Base-by-base conservation (phyloP, 2,113 vertebrate genomes). In the Perca schrenkii region DNA sequence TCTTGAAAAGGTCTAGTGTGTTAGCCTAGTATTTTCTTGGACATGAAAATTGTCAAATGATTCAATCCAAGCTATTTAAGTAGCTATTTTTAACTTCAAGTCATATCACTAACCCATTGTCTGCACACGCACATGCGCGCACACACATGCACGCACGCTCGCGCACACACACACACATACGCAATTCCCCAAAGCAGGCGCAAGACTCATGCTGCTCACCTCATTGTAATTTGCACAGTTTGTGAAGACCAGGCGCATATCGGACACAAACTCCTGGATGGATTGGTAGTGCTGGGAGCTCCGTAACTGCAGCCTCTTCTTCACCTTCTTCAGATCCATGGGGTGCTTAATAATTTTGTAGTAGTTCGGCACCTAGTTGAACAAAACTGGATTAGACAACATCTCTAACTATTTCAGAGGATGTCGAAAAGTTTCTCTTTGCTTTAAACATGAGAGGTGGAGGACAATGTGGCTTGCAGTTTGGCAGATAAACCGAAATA, bases 191-290 rank as follows among this genome's bases (percentile, higher is more conserved):
- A 34, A 70, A 89, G 83, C 86, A 79, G 66, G 77, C 68, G 52
- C 40, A 82, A 50, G 76, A 88, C 79, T 89, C 95, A 95, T 95
- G 94, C 94, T 85, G 96, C 98, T 96, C 98, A 99, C 98, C 98
- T 99, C 98, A 86, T 99, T 99, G 96, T 98, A 99, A 92, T 97
- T 96, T 93, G 98, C 98, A 96, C 98, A 99, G 96, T 99, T 99
- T 94, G 96, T 97, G 96, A 99, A 99, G 94, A 99, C 96, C 91
- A 99, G 93, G 62, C 98, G 96, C 77, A 99, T 97, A 28, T 99
- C 97, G 0, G 97, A 96, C 89, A 99, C 98, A 94, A 99, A 98
- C 53, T 98, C 97, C 87, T 96, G 96, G 25, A 95, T 93, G 77
- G 88, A 96, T 84, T 96, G 95, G 95, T 99, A 99, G 93, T 98